Conservation (phyloP, 2,888 invertebrate species). For the Boloria selene region DNA sequence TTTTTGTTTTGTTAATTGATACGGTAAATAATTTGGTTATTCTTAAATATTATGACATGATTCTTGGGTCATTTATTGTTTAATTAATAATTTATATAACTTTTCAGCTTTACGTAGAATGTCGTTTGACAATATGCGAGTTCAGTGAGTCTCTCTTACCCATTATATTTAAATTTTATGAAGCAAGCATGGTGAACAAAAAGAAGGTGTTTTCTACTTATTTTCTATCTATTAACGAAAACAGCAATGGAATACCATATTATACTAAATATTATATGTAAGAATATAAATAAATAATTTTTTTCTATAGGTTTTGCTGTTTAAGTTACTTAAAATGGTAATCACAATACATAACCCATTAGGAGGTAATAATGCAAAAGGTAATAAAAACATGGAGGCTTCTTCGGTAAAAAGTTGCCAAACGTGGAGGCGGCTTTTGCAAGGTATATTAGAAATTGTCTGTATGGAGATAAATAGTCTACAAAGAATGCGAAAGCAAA, state of each 20-base stretch:
- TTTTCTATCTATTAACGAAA: not conserved
- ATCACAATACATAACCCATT: slow-evolving; percentile 68
- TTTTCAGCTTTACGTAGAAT: slow-evolving; percentile 77
- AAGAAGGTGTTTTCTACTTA: slow-evolving; percentile 61
- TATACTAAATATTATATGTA: not conserved
- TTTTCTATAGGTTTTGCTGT: slow-evolving; percentile 60
- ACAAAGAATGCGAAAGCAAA: slow-evolving; percentile 59
- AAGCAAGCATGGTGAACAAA: slow-evolving; percentile 67
- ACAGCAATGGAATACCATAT: not conserved
- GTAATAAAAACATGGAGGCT: slow-evolving; percentile 51
- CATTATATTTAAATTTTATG: slow-evolving; percentile 69
- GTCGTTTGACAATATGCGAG: slow-evolving; percentile 74
- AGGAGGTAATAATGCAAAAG: slow-evolving; percentile 45
- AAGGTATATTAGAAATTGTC: slow-evolving; percentile 66
- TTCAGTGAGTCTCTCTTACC: slow-evolving; percentile 76
- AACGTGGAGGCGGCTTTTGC: slow-evolving; percentile 63
- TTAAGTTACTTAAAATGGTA: slow-evolving; percentile 59
- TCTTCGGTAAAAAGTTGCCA: slow-evolving; percentile 65
- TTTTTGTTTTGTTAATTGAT: slow-evolving; percentile 60
- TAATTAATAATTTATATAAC: slow-evolving; percentile 14
- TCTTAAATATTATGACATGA: slow-evolving; percentile 3
- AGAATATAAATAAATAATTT: not conserved
- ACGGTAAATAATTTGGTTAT: slow-evolving; percentile 52
- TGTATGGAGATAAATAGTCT: slow-evolving; percentile 60
- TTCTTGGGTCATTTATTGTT: slow-evolving; percentile 2